Evolutionary conservation across 2,113 vertebrate genomes (phyloP).

Genomic region (Larimichthys polyactis): DNA sequence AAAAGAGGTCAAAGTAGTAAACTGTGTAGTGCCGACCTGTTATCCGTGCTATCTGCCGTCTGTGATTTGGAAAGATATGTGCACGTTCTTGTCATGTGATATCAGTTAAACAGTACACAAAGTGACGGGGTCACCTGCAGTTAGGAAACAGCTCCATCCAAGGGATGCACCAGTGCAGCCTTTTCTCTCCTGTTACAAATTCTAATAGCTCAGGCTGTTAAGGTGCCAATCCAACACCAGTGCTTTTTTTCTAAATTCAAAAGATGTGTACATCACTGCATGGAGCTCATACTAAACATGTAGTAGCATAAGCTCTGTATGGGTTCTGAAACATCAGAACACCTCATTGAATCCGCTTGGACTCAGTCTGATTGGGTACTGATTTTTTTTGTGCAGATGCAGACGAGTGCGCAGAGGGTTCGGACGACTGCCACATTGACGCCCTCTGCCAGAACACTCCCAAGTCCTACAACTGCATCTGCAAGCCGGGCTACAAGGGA

Average conservation of each 20-base stretch:
- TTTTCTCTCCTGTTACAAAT: neutral
- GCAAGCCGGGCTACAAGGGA: slow-evolving; percentile 96
- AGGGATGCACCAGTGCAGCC: neutral
- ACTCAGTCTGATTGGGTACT: neutral
- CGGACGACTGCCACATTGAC: slow-evolving; percentile 97
- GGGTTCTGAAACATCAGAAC: neutral
- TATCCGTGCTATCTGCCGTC: neutral
- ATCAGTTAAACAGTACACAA: neutral
- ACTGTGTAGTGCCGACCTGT: neutral
- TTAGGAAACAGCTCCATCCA: neutral
- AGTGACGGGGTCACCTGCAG: neutral
- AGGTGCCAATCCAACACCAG: neutral
- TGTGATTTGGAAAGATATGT: neutral
- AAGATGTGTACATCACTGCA: neutral
- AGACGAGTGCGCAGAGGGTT: slow-evolving; percentile 93
- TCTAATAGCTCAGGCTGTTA: neutral
- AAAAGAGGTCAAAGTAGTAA: neutral
- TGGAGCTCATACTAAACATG: neutral
- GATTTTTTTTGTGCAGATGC: slow-evolving; percentile 82
- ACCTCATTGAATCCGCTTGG: neutral
- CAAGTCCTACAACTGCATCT: slow-evolving; percentile 97
- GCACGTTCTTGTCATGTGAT: neutral
- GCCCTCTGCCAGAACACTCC: slow-evolving; percentile 97
- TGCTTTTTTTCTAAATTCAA: too few species aligned
- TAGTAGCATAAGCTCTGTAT: neutral